Conservation (phyloP, 2,797 vertebrate genomes). For the Notolepis coatsorum region DNA sequence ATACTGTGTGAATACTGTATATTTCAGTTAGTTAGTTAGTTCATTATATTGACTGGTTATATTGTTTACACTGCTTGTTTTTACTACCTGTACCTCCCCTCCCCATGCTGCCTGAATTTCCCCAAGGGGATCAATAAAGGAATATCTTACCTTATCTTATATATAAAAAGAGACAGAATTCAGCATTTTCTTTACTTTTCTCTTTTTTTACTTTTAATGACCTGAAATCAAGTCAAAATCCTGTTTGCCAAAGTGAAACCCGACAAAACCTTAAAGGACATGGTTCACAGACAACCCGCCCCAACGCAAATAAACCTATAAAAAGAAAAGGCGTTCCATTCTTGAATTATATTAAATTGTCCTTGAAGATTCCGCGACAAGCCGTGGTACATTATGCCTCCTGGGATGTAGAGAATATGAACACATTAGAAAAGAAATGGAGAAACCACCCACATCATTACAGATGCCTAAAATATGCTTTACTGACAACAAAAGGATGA, state of each 20-base stretch:
- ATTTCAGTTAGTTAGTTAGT: no score
- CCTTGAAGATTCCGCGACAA: no score
- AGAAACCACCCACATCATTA: not conserved
- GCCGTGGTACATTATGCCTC: not conserved
- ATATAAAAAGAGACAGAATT: no score
- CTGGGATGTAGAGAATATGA: not conserved
- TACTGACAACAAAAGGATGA: not conserved
- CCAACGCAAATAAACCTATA: not conserved
- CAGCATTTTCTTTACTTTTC: no score
- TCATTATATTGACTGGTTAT: no score
- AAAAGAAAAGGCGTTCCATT: not conserved
- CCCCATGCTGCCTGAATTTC: no score
- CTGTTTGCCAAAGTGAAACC: conserved; percentile 4
- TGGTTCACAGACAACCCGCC: not conserved
- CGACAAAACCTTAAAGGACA: conserved; percentile 6
- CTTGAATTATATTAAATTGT: not conserved
- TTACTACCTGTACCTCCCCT: no score
- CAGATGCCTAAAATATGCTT: not conserved
- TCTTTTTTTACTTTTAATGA: conserved; percentile 2
- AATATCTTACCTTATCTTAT: no score
- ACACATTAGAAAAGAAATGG: not conserved
- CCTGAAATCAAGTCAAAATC: conserved; percentile 11
- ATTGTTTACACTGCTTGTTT: no score
- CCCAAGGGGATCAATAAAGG: no score
- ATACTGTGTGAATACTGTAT: no score